phyloP scores from a whole-genome alignment of 1,140 invertebrate genomes.

The Drosophila lacertosa region DNA sequence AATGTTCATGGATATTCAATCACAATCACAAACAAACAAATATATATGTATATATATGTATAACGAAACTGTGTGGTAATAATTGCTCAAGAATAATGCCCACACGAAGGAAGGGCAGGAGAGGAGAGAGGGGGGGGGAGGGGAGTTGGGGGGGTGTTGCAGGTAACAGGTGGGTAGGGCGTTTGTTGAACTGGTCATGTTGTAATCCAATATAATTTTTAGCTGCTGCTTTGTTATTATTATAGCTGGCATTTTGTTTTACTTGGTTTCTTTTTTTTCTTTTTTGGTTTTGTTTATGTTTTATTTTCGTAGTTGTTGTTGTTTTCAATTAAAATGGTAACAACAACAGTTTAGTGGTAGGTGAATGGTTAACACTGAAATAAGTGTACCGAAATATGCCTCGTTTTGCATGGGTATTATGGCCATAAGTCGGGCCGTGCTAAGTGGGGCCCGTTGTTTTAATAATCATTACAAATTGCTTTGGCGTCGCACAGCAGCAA shows the following conservation, averaged over 20 bases:
- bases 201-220: conserved; percentile 75
- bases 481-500: conserved; percentile 53
- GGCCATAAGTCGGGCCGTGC: conserved; percentile 38
- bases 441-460: conserved; percentile 70
- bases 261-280: conserved; percentile 21
- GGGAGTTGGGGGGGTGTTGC: neutral
- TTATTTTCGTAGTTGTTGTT: conserved; percentile 40
- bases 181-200: conserved; percentile 46
- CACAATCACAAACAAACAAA: conserved; percentile 49
- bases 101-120: too few species aligned
- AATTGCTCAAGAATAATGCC: conserved; percentile 72
- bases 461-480: conserved; percentile 80
- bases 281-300: conserved; percentile 17
- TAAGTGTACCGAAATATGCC: conserved; percentile 39
- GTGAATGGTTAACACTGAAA: conserved; percentile 61
- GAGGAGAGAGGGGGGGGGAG: too few species aligned
- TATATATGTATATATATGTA: conserved; percentile 18
- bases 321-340: conserved; percentile 75
- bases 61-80: conserved; percentile 65
- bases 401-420: conserved; percentile 39
- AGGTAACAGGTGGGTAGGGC: conserved; percentile 11
- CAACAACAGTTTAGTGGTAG: conserved; percentile 55
- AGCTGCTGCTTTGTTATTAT: conserved; percentile 58
- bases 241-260: conserved; percentile 27
- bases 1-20: conserved; percentile 75